Evolutionary conservation across 2,113 vertebrate species (phyloP), one percentile per base, ranked within the genome.

Genomic region (Bombycilla garrulus): DNA sequence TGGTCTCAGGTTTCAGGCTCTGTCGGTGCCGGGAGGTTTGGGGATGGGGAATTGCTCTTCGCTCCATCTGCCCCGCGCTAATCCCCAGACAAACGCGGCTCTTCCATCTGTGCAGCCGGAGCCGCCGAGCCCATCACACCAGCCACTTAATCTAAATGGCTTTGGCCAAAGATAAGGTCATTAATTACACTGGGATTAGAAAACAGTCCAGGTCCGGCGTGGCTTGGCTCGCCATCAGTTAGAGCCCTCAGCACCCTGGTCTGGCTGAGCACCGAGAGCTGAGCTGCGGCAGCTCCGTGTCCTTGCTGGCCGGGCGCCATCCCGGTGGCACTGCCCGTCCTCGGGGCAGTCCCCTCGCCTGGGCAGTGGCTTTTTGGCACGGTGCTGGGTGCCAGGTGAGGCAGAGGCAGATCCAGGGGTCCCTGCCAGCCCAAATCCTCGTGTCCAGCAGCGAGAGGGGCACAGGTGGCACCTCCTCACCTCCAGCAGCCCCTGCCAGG

Each of bases 151-250:
- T 96, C 95, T 96, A 95, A 97, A 95, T 96, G 93, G 95, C 96
- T 97, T 91, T 95, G 95, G 96, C 96, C 95, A 95, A 95, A 97
- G 96, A 96, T 94, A 97, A 97, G 95, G 93, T 93, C 93, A 97
- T 97, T 96, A 93, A 95, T 97, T 95, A 94, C 85, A 90, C 35
- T 81, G 96, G 95, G 95, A 96, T 96, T 82, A 92, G 81, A 50
- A 77, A 87, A 62, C 92, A 45, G 65, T 5, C 12, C 71, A 3
- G 86, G 65, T 73, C 72, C 28, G 56, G 84, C 25, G 38, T 51
- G 67, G 90, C 69, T 78, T 77, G 44, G 77, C 89, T 93, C 56
- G 9, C 60, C 74, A 33, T 70, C 74, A 81, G 3, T 77, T 71
- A 36, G 62, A 86, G 79, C 2, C 88, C 90, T 86, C 4, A 2